A percentile compares a stretch with the other conserved stretches of the same genome.
Conservation (phyloP, 2,888 invertebrate species). For the Nymphalis polychloros region DNA sequence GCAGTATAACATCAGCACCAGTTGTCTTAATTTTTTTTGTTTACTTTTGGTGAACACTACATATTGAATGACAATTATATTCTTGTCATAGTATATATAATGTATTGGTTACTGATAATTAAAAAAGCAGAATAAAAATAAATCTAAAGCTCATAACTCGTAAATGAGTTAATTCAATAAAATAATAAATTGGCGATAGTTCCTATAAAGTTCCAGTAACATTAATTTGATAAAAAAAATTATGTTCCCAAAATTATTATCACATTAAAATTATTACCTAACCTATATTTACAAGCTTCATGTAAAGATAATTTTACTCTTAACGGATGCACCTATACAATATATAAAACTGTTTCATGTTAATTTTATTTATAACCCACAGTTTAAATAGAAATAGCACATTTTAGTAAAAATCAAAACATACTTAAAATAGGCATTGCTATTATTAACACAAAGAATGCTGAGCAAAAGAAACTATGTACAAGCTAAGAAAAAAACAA, state of each 20-base stretch:
- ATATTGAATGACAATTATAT: background rate
- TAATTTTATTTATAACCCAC: background rate
- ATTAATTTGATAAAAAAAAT: no score
- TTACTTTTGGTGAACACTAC: background rate
- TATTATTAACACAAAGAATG: conserved; percentile 38
- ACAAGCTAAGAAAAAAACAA: conserved; percentile 27
- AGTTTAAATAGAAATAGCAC: background rate
- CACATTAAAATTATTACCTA: no score
- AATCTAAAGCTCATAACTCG: no score
- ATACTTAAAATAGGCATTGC: conserved; percentile 30
- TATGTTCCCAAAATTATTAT: no score
- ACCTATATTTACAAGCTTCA: no score
- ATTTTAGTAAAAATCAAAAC: conserved; percentile 7
- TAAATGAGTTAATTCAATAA: no score
- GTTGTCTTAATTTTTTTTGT: background rate
- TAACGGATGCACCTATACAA: background rate
- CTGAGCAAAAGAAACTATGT: conserved; percentile 40
- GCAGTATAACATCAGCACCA: background rate
- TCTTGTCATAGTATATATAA: no score
- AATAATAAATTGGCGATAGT: no score
- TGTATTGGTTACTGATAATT: no score
- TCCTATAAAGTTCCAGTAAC: no score
- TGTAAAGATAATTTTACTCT: no score
- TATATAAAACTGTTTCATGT: background rate
- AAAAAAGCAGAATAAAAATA: no score